A percentile compares a stretch with the other conserved stretches of the same genome.
Conservation (phyloP, 2,888 invertebrate species). For the Sipha maydis region DNA sequence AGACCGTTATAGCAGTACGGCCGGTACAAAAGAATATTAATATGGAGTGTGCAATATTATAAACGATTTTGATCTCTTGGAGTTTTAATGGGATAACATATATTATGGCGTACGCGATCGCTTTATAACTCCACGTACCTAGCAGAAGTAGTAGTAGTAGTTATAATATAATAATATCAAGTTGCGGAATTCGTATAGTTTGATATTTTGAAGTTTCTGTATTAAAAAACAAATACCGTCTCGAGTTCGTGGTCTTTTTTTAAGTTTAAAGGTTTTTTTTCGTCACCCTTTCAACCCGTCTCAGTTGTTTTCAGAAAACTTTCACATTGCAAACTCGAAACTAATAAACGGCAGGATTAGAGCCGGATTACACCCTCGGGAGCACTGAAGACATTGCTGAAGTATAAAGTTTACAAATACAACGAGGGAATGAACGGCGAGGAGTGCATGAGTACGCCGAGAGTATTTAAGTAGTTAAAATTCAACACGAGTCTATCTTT, state of each 20-base stretch:
- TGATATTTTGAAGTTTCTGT: conserved; percentile 3
- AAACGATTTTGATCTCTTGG: background rate
- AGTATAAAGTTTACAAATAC: conserved; percentile 47
- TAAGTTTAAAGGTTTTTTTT: conserved; percentile 11
- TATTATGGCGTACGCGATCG: too few species aligned
- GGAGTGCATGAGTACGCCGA: background rate
- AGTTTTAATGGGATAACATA: too few species aligned
- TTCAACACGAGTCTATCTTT: conserved; percentile 38
- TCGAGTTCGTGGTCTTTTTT: conserved; percentile 2
- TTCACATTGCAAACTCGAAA: conserved; percentile 50
- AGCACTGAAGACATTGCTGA: conserved; percentile 51
- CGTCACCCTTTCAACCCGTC: conserved; percentile 38
- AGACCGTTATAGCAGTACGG: too few species aligned
- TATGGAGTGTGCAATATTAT: too few species aligned
- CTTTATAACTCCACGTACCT: too few species aligned
- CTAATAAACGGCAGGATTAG: conserved; percentile 60
- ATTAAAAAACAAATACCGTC: conserved; percentile 7
- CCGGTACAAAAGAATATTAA: too few species aligned
- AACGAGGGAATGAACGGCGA: background rate
- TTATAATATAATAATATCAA: background rate
- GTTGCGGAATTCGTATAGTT: background rate
- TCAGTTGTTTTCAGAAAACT: conserved; percentile 51
- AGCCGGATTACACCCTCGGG: conserved; percentile 58
- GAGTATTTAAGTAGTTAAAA: conserved; percentile 59
- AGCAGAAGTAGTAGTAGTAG: too few species aligned